These are phyloP conservation scores for Apocheima hispidaria DNA, from an alignment of 2,888 invertebrate genomes.

Conservation along the genomic window DNA sequence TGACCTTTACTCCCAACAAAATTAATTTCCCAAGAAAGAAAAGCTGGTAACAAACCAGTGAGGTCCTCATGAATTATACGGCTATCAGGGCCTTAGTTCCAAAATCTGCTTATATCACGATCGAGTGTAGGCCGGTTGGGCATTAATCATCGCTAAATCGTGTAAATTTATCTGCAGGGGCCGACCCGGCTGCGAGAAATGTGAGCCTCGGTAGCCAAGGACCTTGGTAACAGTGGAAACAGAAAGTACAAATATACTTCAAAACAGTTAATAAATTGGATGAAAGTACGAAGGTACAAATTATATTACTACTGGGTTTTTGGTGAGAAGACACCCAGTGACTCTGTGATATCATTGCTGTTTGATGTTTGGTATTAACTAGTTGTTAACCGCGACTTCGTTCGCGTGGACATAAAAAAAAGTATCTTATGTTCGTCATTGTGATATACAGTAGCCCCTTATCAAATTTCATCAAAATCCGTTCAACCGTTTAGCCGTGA, in stretches of 20 bases:
- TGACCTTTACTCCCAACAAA: slow-evolving; percentile 8
- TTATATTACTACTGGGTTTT: too few species aligned
- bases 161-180: slow-evolving; percentile 58
- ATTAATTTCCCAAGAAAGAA: slow-evolving; percentile 16
- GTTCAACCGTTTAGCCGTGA: too few species aligned
- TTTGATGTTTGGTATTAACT: too few species aligned
- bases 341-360: too few species aligned
- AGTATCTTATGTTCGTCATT: too few species aligned
- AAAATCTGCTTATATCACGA: slow-evolving; percentile 44
- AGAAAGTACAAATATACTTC: neutral
- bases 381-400: too few species aligned
- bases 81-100: slow-evolving; percentile 23
- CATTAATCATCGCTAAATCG: slow-evolving; percentile 64
- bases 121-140: slow-evolving; percentile 40
- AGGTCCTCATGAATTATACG: slow-evolving; percentile 29
- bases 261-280: neutral
- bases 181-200: slow-evolving; percentile 39
- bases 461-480: too few species aligned
- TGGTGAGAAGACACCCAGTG: too few species aligned
- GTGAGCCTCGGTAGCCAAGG: slow-evolving; percentile 7
- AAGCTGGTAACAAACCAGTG: slow-evolving; percentile 18
- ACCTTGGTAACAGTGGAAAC: slow-evolving; percentile 2
- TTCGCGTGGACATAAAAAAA: too few species aligned
- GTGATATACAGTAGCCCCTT: too few species aligned
- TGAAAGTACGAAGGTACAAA: too few species aligned